Percentiles rank a stretch among this genome's conserved stretches.
phyloP scores from a whole-genome alignment of 2,888 invertebrate genomes.

The Coenonympha arcania region DNA sequence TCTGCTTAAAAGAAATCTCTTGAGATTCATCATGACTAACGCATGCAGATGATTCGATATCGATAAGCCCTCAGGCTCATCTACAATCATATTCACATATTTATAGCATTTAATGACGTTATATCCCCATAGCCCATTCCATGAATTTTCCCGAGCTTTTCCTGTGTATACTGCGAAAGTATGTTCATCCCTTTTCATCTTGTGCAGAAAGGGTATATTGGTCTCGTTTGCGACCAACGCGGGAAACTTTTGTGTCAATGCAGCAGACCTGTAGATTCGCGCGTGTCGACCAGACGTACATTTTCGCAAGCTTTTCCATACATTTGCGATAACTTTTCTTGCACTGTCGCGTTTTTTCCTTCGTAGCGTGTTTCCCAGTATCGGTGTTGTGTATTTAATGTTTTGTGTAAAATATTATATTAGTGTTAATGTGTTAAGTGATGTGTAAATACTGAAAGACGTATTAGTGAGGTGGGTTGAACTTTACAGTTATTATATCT shows the following conservation, averaged over 20 bases:
- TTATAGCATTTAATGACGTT: slow-evolving; percentile 30
- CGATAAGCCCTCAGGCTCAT: slow-evolving; percentile 13
- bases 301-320: slow-evolving; percentile 34
- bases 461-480: slow-evolving; percentile 55
- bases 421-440: slow-evolving; percentile 31
- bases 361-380: slow-evolving; percentile 18
- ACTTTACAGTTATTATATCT: no score
- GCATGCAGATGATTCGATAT: slow-evolving; percentile 7
- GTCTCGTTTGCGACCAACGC: slow-evolving; percentile 37
- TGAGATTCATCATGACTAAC: neutral
- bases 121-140: slow-evolving; percentile 22
- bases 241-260: slow-evolving; percentile 54
- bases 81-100: slow-evolving; percentile 24
- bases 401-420: no score
- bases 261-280: slow-evolving; percentile 65
- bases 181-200: slow-evolving; percentile 36
- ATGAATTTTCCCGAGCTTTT: slow-evolving; percentile 38
- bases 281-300: slow-evolving; percentile 51
- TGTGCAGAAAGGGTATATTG: slow-evolving; percentile 8
- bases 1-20: neutral
- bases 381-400: slow-evolving; percentile 30
- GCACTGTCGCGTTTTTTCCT: slow-evolving; percentile 13
- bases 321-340: slow-evolving; percentile 30
- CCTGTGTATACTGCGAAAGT: slow-evolving; percentile 33
- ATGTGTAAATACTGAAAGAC: slow-evolving; percentile 49